Base-by-base conservation (phyloP, 2,888 invertebrate species). In the Minunthozetes semirufus region DNA sequence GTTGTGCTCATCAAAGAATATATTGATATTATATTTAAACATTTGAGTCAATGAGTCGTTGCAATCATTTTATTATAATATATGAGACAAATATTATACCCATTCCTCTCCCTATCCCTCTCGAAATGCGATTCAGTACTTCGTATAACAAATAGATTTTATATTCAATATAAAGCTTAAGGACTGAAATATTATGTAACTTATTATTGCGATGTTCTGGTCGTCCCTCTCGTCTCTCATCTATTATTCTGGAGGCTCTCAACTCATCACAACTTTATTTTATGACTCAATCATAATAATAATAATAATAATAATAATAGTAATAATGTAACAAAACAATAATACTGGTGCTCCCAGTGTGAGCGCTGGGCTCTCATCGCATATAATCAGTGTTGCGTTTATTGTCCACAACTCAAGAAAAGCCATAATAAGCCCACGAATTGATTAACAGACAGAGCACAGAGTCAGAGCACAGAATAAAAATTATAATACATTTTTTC, bases 221-320 rank as follows among this genome's bases (percentile, higher is more conserved):
- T 56, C 17, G 17, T 56, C 11, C n/a, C 56, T 22, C 56, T 56
- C 56, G 25, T 15, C 29, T 61, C 27, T 27, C 61, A 27, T 61
- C 61, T 53, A 53, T 53, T 53, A 53, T 53, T 53, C 46, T 48
- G 2, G 46, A 48, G 17, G 17, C 46, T 48, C 46, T 48, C 15
- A 6, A 8, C 53, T 53, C 19, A 15, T 61, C 61, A 15, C 27
- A 29, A 25, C 29, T 29, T 19, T 27, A 61, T 61, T 61, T 61
- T 61, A 61, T 27, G 61, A 61, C 61, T 61, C 61, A 61, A 61
- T 61, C 61, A 61, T 61, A 61, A 29, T 61, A 61, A 61, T 19
- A 61, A 61, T 27, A 61, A 61, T 59, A 61, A 61, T 61, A 27
- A 61, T 61, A 61, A 29, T 61, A 61, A 61, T 19, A 61, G 27